Base-by-base conservation (phyloP, 2,113 vertebrate species). In the Aspidoscelis tigris region DNA sequence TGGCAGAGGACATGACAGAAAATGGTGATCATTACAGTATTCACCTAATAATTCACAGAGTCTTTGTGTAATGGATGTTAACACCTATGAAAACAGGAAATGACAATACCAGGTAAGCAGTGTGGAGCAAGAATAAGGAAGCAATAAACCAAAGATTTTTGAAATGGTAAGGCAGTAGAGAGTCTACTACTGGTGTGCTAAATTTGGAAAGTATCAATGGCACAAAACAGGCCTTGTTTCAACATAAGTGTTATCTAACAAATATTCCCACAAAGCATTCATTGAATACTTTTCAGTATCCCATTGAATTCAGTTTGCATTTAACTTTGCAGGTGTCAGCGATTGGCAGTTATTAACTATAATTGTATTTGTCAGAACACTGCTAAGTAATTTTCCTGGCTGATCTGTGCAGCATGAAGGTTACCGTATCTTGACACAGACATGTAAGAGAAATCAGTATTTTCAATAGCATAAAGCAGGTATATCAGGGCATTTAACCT, bases 251-350 rank as follows among this genome's bases (percentile, higher is more conserved):
- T 11, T 76, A 21, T 33, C 7, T 3, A 43, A 0, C 0, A 0
- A 39, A 16, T 53, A 71, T 55, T 74, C 85, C 47, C 3, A 41
- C 20, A 18, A 66, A 58, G 55, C 0, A 44, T 84, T 88, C 80
- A 83, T 26, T 82, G 24, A 3, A 1, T 50, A 44, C 33, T 75
- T 2, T 7, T 80, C 33, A 81, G 11, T 2, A 83, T 58, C 66
- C 26, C 41, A 86, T 83, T 26, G 77, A 88, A 80, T 65, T 24
- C 8, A 24, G n/a, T 44, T 84, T 64, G 50, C 50, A 43, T 78
- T 84, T 1, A 76, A 75, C 44, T 84, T 83, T 53, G 78, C 39
- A 53, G 75, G 16, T 78, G 44, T 83, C 12, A 14, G 50, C 5
- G 80, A 7, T 3, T 43, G 20, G 0, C 61, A 66, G 0, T 0